phyloP scores from a whole-genome alignment of 2,888 invertebrate genomes.

The Xylophagus ater region DNA sequence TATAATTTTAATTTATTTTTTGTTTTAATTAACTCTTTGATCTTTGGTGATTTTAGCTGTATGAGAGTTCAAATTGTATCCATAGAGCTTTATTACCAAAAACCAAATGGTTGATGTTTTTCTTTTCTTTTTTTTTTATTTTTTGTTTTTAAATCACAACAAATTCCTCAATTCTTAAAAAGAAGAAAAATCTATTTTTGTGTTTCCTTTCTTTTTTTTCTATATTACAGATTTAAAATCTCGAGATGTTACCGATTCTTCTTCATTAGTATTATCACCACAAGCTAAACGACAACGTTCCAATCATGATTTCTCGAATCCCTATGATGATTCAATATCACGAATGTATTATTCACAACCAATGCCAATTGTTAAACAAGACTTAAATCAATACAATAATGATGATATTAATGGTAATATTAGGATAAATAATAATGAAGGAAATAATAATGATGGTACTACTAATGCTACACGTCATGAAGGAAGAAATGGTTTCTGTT shows the following conservation, averaged over 20 bases:
- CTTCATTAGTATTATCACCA: conserved; percentile 32
- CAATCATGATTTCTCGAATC: conserved; percentile 26
- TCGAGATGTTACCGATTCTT: conserved; percentile 31
- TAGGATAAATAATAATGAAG: too few species aligned
- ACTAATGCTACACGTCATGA: conserved; percentile 22
- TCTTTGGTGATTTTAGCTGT: conserved; percentile 69
- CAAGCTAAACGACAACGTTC: conserved; percentile 35
- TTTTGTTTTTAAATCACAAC: conserved; percentile 11
- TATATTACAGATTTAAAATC: conserved; percentile 31
- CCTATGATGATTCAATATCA: conserved; percentile 35
- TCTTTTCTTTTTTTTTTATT: conserved; percentile 18
- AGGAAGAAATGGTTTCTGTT: conserved; percentile 51
- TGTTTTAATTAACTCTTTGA: conserved; percentile 39
- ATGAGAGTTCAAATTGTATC: conserved; percentile 42
- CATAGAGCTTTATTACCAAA: conserved; percentile 69
- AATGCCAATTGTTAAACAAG: conserved; percentile 29
- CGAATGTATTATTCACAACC: conserved; percentile 40
- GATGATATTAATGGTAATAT: not conserved
- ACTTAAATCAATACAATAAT: conserved; percentile 11
- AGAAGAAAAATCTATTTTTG: too few species aligned
- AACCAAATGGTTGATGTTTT: conserved; percentile 42
- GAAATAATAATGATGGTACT: too few species aligned
- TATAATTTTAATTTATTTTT: conserved; percentile 15
- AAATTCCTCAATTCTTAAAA: too few species aligned
- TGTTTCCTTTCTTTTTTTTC: conserved; percentile 5